A percentile compares a stretch with the other conserved stretches of the same genome.
phyloP scores from a whole-genome alignment of 2,888 invertebrate genomes.

The Panopea generosa region DNA sequence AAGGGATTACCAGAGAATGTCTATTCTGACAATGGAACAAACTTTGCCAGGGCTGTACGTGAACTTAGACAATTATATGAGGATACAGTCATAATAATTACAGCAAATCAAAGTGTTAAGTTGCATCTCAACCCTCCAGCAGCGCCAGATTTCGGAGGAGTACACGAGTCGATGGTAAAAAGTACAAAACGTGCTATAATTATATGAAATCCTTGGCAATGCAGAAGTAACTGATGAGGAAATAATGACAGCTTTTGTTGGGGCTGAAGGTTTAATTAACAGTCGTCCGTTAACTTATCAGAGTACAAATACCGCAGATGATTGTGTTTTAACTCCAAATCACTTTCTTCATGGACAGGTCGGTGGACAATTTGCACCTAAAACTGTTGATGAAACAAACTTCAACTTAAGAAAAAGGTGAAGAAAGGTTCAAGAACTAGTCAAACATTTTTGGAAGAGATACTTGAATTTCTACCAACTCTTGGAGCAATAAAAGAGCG shows the following conservation, averaged over 20 bases:
- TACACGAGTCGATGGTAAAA: constrained; percentile 59
- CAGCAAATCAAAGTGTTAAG: constrained; percentile 38
- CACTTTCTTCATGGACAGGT: constrained; percentile 63
- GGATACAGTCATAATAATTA: constrained; percentile 34
- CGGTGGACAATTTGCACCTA: constrained; percentile 58
- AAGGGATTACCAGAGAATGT: constrained; percentile 47
- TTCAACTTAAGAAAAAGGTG: constrained; percentile 28
- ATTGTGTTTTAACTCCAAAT: constrained; percentile 47
- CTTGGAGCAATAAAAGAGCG: no score
- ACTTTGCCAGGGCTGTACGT: constrained; percentile 45
- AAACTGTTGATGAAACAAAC: constrained; percentile 18
- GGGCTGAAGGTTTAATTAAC: constrained; percentile 60
- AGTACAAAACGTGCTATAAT: constrained; percentile 59
- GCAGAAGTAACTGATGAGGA: constrained; percentile 62
- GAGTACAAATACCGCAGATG: constrained; percentile 33
- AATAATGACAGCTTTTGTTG: constrained; percentile 50
- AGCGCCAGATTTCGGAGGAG: constrained; percentile 61
- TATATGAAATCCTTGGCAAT: constrained; percentile 42
- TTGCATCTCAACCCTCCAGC: constrained; percentile 64
- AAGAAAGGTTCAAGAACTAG: constrained; percentile 54
- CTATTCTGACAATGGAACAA: constrained; percentile 57
- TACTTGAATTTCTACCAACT: no score
- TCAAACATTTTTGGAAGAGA: constrained; percentile 52
- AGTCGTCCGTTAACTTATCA: constrained; percentile 58
- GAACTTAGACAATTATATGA: constrained; percentile 26